These are phyloP conservation scores for Campylorhamphus procurvoides DNA, from an alignment of 2,113 vertebrate genomes.

Conservation along the genomic window DNA sequence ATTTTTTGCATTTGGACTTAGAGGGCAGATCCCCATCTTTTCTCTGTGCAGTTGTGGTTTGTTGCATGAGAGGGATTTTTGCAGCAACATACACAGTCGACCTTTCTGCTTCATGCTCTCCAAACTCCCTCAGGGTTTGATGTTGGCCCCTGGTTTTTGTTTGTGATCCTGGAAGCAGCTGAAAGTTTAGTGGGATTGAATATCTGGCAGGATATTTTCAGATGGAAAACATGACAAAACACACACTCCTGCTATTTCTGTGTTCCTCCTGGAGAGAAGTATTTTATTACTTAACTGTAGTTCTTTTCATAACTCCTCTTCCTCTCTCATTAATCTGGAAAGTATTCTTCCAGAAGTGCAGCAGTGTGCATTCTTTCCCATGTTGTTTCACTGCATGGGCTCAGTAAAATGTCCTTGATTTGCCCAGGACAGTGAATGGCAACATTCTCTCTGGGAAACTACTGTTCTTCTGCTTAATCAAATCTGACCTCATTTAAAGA, in stretches of 20 bases:
- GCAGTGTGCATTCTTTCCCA: not conserved
- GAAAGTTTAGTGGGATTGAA: not conserved
- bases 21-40: not conserved
- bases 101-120: not conserved
- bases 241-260: not conserved
- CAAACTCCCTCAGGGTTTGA: not conserved
- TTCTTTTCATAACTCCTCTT: not conserved
- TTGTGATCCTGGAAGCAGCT: not conserved
- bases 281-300: not conserved
- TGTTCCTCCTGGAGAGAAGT: not conserved
- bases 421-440: not conserved
- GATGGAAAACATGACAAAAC: not conserved
- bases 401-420: not conserved
- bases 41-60: fast-evolving
- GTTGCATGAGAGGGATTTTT: not conserved
- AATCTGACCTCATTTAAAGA: not conserved
- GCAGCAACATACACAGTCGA: not conserved
- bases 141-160: not conserved
- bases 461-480: not conserved
- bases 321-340: not conserved
- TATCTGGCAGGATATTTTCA: not conserved
- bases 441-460: not conserved
- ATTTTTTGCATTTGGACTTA: not conserved
- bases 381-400: not conserved
- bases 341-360: not conserved